Percentiles rank a stretch among this genome's conserved stretches.
Conservation (phyloP, 2,888 invertebrate species). For the Ferdinandea cuprea region DNA sequence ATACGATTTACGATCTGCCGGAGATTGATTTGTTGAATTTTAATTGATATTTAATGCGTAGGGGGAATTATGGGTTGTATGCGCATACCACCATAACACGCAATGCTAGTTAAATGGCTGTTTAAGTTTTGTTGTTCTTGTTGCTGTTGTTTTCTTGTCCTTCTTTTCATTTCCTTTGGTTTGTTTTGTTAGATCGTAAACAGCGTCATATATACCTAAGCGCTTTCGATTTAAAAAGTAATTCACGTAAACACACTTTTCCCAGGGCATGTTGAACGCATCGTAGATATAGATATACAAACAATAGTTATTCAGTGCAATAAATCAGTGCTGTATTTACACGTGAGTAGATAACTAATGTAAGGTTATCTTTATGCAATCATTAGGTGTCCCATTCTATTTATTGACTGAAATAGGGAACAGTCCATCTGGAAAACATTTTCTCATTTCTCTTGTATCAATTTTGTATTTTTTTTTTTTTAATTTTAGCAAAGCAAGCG, state of each 20-base stretch:
- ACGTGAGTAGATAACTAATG: conserved; percentile 19
- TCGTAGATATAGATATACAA: conserved; percentile 1
- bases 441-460: neutral
- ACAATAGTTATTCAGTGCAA: conserved; percentile 3
- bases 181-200: neutral
- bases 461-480: neutral
- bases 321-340: conserved; percentile 17
- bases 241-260: neutral
- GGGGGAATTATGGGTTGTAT: neutral
- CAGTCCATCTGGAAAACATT: neutral
- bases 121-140: no score
- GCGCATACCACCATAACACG: conserved; percentile 1
- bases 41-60: conserved; percentile 7
- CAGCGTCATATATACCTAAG: neutral
- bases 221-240: neutral
- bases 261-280: neutral
- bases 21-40: conserved; percentile 36
- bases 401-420: neutral
- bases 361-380: neutral
- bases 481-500: neutral
- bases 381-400: neutral
- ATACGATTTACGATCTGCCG: conserved; percentile 26
- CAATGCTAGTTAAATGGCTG: conserved; percentile 11
- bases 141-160: neutral
- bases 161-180: neutral